Evolutionary conservation across 2,797 vertebrate genomes (phyloP), one percentile per base, ranked within the genome.

Genomic region (Sebastes ruberrimus): DNA sequence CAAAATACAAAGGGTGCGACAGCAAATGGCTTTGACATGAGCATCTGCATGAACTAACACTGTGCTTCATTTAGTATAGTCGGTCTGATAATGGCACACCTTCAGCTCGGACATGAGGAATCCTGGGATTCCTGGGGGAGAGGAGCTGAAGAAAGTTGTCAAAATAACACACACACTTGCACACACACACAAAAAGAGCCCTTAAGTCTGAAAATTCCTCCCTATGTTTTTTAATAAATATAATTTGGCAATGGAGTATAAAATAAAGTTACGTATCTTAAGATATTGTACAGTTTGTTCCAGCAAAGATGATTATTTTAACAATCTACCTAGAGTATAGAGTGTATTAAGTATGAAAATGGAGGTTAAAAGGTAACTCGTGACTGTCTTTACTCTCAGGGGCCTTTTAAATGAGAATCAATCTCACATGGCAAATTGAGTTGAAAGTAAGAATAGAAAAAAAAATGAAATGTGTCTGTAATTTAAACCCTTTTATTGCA

Each of bases 401-500:
- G 75, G 62, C 60, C 46, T 46, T 83, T 80, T 86, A 72, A 81
- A 81, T 71, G 64, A 86, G 80, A 90, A 87, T 89, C 69, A 86
- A 84, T 88, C 88, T 87, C 70, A 74, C 35, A 57, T 18, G 10
- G 30, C 76, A 84, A 71, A 85, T 27, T 81, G 64, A 66, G 68
- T 38, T 53, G 25, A 80, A 27, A 53, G 22, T 56, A 16, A 14
- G 65, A 68, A 64, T 62, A 62, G 72, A 72, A 76, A 76, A 57
- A 82, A 76, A 57, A 82, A n/a, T 33, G 10, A 74, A 81, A 75
- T 71, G 27, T 79, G 64, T 9, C 63, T 32, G 80, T 88, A 90
- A 93, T 92, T 90, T 80, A 76, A 81, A 61, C 28, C 70, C 9
- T 82, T 89, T 89, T 90, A 90, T 86, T 81, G 73, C 74, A 85